These are phyloP conservation scores for Pyrocoelia pectoralis DNA, from an alignment of 2,888 invertebrate genomes.

Conservation along the genomic window DNA sequence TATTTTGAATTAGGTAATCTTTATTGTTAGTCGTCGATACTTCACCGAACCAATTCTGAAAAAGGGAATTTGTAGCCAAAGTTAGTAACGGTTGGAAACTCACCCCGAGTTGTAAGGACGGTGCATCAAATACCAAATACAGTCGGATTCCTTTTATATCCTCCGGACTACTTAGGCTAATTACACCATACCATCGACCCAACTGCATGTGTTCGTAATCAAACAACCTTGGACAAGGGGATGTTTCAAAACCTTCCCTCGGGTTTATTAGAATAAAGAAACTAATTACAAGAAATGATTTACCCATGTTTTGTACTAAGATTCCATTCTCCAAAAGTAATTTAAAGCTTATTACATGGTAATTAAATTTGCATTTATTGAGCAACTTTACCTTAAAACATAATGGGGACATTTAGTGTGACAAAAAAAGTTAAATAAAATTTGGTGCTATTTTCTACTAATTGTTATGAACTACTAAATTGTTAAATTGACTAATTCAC, in stretches of 20 bases:
- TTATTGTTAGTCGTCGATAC: slow-evolving; percentile 63
- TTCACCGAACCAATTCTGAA: slow-evolving; percentile 67
- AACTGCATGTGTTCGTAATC: slow-evolving; percentile 64
- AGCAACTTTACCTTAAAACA: neutral
- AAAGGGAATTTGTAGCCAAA: slow-evolving; percentile 2
- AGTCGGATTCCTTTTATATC: slow-evolving; percentile 62
- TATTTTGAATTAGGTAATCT: slow-evolving; percentile 66
- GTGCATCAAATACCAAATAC: slow-evolving; percentile 59
- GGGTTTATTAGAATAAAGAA: neutral
- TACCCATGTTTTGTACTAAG: neutral
- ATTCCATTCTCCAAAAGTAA: no score
- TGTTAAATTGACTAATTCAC: no score
- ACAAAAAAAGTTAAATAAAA: no score
- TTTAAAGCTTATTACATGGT: no score
- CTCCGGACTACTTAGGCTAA: slow-evolving; percentile 65
- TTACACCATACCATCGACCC: slow-evolving; percentile 69
- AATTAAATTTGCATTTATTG: slow-evolving; percentile 11
- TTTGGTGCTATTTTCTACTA: no score
- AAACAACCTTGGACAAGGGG: slow-evolving; percentile 69
- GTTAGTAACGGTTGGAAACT: neutral
- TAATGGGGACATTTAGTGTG: no score
- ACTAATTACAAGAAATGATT: neutral
- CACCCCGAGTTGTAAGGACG: slow-evolving; percentile 35
- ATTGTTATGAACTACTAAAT: no score
- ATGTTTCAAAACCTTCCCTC: neutral